These are phyloP conservation scores for Pseudotriccus pelzelni DNA, from an alignment of 2,797 vertebrate species.

Conservation along the genomic window DNA sequence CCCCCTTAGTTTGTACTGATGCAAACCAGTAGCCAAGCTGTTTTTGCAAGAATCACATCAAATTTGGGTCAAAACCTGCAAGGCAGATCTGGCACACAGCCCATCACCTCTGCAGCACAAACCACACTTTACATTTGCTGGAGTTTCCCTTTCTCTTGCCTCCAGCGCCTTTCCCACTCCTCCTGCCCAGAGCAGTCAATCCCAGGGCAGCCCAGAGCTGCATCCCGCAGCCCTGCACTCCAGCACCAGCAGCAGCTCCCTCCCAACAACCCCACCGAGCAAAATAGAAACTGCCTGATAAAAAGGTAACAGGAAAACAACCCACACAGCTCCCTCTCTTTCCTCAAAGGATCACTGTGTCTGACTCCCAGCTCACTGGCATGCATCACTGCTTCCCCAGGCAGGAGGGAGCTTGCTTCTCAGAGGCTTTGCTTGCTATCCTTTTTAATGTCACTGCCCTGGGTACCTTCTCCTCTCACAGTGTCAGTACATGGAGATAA, in stretches of 20 bases:
- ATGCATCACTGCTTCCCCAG: neutral
- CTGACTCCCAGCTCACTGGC: neutral
- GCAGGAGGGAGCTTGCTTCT: neutral
- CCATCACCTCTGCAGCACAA: neutral
- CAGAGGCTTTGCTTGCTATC: neutral
- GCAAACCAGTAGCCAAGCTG: neutral
- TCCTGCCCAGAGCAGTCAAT: neutral
- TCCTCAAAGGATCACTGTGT: neutral
- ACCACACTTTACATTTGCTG: neutral
- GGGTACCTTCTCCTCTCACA: neutral
- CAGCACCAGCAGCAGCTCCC: neutral
- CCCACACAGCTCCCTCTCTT: neutral
- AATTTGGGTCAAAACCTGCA: neutral
- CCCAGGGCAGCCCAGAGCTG: neutral
- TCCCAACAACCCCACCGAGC: neutral
- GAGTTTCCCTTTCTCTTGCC: neutral
- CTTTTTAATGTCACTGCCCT: neutral
- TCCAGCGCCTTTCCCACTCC: neutral
- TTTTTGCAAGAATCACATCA: neutral
- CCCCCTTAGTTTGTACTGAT: neutral
- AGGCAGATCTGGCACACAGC: neutral
- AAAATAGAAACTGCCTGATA: neutral
- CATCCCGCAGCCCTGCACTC: neutral
- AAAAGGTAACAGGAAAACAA: neutral
- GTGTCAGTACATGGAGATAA: neutral